Conservation (phyloP, 2,113 vertebrate genomes). For the Paramormyrops kingsleyae region DNA sequence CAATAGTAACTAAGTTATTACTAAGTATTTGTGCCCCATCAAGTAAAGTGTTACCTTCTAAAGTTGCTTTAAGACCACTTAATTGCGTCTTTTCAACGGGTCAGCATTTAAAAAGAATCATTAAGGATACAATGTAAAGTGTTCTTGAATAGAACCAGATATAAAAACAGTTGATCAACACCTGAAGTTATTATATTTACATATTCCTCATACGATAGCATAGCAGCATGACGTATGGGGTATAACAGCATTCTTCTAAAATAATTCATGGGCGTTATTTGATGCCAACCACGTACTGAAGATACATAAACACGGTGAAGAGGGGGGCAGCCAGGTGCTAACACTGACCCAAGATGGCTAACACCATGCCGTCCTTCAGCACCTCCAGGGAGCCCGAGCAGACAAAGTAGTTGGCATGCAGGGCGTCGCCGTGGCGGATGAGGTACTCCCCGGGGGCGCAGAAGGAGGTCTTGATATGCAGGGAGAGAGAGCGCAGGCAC, state of each 20-base stretch:
- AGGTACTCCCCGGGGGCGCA: slow-evolving; percentile 91
- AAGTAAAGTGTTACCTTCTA: background rate
- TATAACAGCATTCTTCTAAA: background rate
- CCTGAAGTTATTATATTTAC: background rate
- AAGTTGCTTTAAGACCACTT: background rate
- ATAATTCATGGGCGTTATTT: background rate
- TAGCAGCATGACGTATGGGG: background rate
- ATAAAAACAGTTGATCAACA: background rate
- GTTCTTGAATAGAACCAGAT: background rate
- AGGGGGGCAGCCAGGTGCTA: background rate
- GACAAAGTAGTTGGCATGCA: slow-evolving; percentile 89
- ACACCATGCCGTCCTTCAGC: slow-evolving; percentile 79
- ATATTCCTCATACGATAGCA: background rate
- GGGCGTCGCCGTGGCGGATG: slow-evolving; percentile 81
- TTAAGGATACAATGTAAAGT: background rate
- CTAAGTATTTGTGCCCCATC: background rate
- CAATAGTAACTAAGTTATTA: background rate
- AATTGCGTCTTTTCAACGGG: background rate
- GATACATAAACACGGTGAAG: background rate
- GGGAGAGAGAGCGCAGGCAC: slow-evolving; percentile 84
- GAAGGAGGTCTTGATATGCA: slow-evolving; percentile 93
- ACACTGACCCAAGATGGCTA: slow-evolving; percentile 86
- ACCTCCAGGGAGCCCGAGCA: slow-evolving; percentile 93
- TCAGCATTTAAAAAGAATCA: background rate
- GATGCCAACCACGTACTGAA: background rate